These are phyloP conservation scores for Epinephelus moara DNA, from an alignment of 2,113 vertebrate species.

Conservation along the genomic window DNA sequence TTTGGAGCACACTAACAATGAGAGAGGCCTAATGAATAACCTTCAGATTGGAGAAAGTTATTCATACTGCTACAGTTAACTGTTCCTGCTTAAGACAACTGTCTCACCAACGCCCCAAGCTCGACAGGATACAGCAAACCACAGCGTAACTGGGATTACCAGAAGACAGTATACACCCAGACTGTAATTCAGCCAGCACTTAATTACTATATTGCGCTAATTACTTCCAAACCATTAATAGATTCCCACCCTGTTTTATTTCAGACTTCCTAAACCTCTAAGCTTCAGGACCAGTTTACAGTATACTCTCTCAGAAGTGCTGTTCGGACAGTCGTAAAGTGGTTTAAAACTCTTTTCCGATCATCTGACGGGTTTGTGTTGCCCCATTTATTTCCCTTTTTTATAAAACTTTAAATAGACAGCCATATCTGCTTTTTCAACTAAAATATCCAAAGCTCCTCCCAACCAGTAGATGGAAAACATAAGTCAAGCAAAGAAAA, in stretches of 20 bases:
- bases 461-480: background rate
- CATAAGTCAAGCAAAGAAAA: background rate
- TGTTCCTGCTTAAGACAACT: slow-evolving; percentile 23
- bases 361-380: background rate
- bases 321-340: background rate
- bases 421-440: background rate
- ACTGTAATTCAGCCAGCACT: background rate
- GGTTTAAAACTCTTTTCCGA: background rate
- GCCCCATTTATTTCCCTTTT: background rate
- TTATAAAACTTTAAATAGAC: background rate
- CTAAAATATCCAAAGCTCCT: background rate
- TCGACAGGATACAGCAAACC: slow-evolving; percentile 23
- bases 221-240: slow-evolving; percentile 12
- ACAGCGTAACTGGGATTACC: slow-evolving; percentile 7
- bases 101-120: slow-evolving; percentile 4
- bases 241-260: background rate
- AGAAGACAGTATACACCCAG: slow-evolving; percentile 18
- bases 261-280: background rate
- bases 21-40: slow-evolving; percentile 37
- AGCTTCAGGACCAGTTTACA: background rate
- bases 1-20: slow-evolving; percentile 12
- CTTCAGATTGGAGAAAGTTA: slow-evolving; percentile 30
- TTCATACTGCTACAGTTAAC: slow-evolving; percentile 8
- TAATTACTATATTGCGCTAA: slow-evolving; percentile 35
- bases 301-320: background rate